Percentiles rank a stretch among this genome's conserved stretches.
Conservation (phyloP, 2,113 vertebrate species). For the Nipponia nippon region DNA sequence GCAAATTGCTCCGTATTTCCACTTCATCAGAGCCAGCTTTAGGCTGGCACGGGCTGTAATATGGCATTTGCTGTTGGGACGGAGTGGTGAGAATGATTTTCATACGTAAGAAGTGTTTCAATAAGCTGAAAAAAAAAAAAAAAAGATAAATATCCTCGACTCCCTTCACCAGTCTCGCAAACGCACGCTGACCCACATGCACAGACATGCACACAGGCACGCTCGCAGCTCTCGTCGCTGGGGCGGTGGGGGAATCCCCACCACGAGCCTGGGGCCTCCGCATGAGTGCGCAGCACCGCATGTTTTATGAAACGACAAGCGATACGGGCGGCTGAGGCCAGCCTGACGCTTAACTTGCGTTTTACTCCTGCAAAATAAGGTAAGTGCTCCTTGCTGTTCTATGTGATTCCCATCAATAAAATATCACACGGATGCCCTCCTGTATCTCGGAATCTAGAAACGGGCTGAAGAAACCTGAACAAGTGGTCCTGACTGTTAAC, state of each 20-base stretch:
- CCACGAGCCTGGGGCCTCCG: background rate
- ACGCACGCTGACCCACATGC: background rate
- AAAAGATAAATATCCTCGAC: background rate
- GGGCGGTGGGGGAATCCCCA: background rate
- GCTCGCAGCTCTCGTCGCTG: accelerated
- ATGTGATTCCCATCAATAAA: background rate
- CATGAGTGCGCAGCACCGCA: accelerated
- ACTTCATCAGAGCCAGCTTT: background rate
- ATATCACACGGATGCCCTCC: background rate
- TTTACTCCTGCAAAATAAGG: background rate
- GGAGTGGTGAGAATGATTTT: background rate
- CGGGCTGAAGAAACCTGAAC: background rate
- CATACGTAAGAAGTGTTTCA: background rate
- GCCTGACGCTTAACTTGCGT: background rate
- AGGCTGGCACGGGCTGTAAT: background rate
- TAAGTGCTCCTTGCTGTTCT: background rate
- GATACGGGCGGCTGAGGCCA: background rate
- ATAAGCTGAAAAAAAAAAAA: background rate
- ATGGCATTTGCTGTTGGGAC: background rate
- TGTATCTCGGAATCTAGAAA: background rate
- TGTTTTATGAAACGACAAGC: accelerated
- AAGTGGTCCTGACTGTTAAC: background rate
- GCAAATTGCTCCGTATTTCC: background rate
- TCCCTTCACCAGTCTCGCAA: background rate
- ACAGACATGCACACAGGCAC: accelerated